Evolutionary conservation across 1,140 invertebrate species (phyloP), one percentile per base, ranked within the genome.

Genomic region (Pristionchus pacificus): DNA sequence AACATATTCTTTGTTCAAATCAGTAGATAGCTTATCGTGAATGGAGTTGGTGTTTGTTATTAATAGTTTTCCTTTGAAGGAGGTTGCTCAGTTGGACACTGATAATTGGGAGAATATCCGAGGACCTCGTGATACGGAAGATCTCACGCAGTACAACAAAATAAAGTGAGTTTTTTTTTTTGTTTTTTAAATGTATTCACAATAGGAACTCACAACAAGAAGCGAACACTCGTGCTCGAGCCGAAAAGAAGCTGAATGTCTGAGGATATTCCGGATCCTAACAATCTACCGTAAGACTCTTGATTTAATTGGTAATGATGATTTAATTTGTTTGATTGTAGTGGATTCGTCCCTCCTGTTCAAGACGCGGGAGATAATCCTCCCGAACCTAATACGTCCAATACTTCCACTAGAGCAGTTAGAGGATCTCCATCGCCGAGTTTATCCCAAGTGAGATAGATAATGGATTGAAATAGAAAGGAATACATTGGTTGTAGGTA

Each of bases 101-200:
- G 79, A 80, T 27, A 81, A 75, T 33, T 80, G 79, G 79, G 77
- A 77, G 32, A 80, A 80, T 61, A 75, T 80, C 60, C 77, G 79
- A 24, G 79, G 79, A 19, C 79, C 79, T 38, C 65, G 79, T 28
- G 71, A 74, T 29, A 74, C 65, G 24, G 79, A 80, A 65, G 74
- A 79, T 60, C 72, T 72, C 71, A 49, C 60, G 2, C 58, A 81
- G n/a, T 79, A 81, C 64, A 31, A 71, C 30, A 31, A 32, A 10
- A 68, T 69, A 1, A 79, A 77, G 77, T 77, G 28, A 31, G 75
- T 77, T 24, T 60, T 65, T 70, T 15, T 1, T 70, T 2, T 71
- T 25, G 25, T 28, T 28, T 70, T 2, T n/a, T 70, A 2, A 71
- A 70, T 30, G 1, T 70, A 24, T n/a, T 65, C 60, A 27, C 29